Conservation (phyloP, 2,888 invertebrate species). For the Priocnemis perturbator region DNA sequence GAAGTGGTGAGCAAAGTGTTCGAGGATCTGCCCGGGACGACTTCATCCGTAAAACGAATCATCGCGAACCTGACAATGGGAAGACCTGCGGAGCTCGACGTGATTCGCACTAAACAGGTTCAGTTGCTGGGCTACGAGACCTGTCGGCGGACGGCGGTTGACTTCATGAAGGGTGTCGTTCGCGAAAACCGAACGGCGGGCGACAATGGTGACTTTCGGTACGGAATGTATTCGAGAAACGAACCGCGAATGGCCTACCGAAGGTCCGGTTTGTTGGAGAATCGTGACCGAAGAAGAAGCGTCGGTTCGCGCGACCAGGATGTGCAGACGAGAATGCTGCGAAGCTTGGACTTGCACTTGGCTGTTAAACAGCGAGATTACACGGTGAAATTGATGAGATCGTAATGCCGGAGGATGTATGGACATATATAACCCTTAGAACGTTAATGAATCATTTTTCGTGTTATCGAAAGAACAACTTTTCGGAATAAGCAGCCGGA, state of each 20-base stretch:
- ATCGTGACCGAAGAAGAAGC: slow-evolving; percentile 10
- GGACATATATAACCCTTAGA: too few relatives aligned
- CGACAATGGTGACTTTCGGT: slow-evolving; percentile 24
- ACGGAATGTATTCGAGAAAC: slow-evolving; percentile 45
- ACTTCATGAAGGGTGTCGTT: slow-evolving; percentile 64
- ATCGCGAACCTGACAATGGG: slow-evolving; percentile 54
- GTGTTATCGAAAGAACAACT: too few relatives aligned
- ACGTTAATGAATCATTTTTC: too few relatives aligned
- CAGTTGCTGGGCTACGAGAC: slow-evolving; percentile 69
- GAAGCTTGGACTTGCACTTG: slow-evolving; percentile 68
- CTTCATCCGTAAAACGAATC: slow-evolving; percentile 51
- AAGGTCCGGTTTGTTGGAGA: slow-evolving; percentile 32
- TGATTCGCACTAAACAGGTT: slow-evolving; percentile 61
- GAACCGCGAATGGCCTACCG: slow-evolving; percentile 39
- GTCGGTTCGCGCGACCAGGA: slow-evolving; percentile 52
- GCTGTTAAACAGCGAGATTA: slow-evolving; percentile 70
- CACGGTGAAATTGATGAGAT: slow-evolving; percentile 67
- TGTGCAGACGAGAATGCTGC: slow-evolving; percentile 64
- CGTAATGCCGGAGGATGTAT: slow-evolving; percentile 18
- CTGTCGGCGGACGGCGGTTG: slow-evolving; percentile 66
- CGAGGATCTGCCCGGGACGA: slow-evolving; percentile 67
- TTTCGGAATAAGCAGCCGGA: too few relatives aligned
- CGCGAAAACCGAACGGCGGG: slow-evolving; percentile 42
- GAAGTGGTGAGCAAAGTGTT: slow-evolving; percentile 69
- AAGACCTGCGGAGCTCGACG: slow-evolving; percentile 50